Percentiles rank a stretch among this genome's conserved stretches.
These are phyloP conservation scores for Theristicus caerulescens DNA, from an alignment of 2,113 vertebrate genomes.

Conservation along the genomic window DNA sequence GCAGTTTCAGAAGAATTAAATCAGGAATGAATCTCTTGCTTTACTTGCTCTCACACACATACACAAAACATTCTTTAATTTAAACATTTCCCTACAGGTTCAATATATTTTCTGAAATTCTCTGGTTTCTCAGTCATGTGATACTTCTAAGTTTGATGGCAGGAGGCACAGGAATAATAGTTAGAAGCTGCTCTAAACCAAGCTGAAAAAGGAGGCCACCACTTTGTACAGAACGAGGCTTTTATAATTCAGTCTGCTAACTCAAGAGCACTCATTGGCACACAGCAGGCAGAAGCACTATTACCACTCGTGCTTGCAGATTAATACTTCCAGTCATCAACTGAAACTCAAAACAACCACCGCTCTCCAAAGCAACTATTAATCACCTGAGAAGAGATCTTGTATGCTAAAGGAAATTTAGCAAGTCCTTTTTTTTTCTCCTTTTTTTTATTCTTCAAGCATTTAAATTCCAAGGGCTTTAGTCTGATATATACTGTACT, in stretches of 20 bases:
- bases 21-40: neutral
- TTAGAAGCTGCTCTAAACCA: neutral
- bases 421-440: neutral
- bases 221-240: neutral
- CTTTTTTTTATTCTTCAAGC: neutral
- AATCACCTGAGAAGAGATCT: neutral
- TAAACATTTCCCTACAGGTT: neutral
- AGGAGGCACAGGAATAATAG: neutral
- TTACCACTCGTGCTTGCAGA: neutral
- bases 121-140: neutral
- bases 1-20: neutral
- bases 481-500: neutral
- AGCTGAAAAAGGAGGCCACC: neutral
- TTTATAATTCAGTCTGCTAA: constrained; percentile 9
- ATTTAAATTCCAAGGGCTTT: neutral
- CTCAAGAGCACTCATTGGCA: neutral
- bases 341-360: neutral
- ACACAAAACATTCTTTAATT: neutral
- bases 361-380: neutral
- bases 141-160: neutral
- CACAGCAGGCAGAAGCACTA: neutral
- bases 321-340: constrained; percentile 12
- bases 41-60: neutral
- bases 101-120: neutral
- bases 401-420: neutral